phyloP scores from a whole-genome alignment of 2,797 vertebrate species.

The Schizopygopsis malacanthus region DNA sequence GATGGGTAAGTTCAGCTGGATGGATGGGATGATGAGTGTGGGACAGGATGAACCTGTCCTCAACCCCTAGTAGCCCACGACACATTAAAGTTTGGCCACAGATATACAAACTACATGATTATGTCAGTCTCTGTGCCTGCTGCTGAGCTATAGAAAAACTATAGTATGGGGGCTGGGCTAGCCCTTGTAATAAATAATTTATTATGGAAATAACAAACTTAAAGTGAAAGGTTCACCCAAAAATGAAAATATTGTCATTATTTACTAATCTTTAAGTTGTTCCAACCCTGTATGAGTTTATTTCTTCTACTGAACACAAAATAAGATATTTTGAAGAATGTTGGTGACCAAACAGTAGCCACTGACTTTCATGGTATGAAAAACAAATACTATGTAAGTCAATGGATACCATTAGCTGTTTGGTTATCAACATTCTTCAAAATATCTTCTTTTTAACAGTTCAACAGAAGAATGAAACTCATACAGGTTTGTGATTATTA shows the following conservation, averaged over 20 bases:
- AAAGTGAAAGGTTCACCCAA: not conserved
- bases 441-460: not conserved
- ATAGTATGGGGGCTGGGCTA: not conserved
- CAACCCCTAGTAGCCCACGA: not conserved
- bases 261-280: not conserved
- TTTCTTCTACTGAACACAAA: not conserved
- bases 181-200: not conserved
- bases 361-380: not conserved
- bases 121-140: not conserved
- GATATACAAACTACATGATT: not conserved
- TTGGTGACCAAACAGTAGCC: not conserved
- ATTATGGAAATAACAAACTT: not conserved
- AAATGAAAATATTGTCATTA: no score
- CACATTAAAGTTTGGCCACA: not conserved
- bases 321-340: not conserved
- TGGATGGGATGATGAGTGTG: conserved; percentile 9
- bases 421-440: not conserved
- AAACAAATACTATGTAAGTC: not conserved
- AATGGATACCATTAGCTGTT: not conserved
- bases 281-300: not conserved
- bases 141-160: no score
- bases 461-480: not conserved
- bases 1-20: not conserved
- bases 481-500: not conserved
- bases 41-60: conserved; percentile 1